Evolutionary conservation across 2,888 invertebrate genomes (phyloP), one percentile per base, ranked within the genome.

Genomic region (Drosophila lutescens): DNA sequence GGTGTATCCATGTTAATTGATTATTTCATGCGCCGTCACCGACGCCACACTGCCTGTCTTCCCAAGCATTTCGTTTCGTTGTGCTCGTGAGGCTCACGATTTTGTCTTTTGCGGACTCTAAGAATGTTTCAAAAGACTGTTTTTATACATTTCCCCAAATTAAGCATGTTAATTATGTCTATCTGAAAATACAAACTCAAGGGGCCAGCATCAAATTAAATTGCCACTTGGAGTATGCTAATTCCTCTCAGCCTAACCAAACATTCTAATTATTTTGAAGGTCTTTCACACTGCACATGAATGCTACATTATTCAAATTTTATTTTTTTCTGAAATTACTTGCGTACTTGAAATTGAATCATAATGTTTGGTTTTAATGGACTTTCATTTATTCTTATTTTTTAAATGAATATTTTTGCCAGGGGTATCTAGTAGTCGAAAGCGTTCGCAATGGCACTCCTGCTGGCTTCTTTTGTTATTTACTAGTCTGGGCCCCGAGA

Each of bases 1-100:
- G n/a, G 15, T 55, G 59, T 50, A 8, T 20, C 32, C 20, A 34
- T 26, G 57, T 49, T 72, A 76, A 75, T 75, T 75, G 62, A 75
- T 80, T 80, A 46, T 65, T 46, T 46, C 47, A 60, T 59, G 65
- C 30, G 38, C 43, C 57, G 47, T 55, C 55, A 60, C 40, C 40
- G 40, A 68, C 41, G 46, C 23, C 40, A 17, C 50, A 17, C n/a
- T 17, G 55, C 20, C 60, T 49, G 44, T 47, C 56, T 36, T 12
- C 13, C 43, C 43, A 23, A 2, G 20, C 20, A 43, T 13, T 23
- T 12, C 10, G 10, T 10, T 38, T 38, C 9, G 12, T 43, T 13
- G 43, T 10, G 0, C 6, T 20, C 6, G 13, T 23, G 20, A 12
- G 20, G 6, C 43, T 43, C 20, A 13, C 20, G 13, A 23, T 13